Evolutionary conservation across 2,888 invertebrate species (phyloP).

Genomic region (Theodoxus fluviatilis): DNA sequence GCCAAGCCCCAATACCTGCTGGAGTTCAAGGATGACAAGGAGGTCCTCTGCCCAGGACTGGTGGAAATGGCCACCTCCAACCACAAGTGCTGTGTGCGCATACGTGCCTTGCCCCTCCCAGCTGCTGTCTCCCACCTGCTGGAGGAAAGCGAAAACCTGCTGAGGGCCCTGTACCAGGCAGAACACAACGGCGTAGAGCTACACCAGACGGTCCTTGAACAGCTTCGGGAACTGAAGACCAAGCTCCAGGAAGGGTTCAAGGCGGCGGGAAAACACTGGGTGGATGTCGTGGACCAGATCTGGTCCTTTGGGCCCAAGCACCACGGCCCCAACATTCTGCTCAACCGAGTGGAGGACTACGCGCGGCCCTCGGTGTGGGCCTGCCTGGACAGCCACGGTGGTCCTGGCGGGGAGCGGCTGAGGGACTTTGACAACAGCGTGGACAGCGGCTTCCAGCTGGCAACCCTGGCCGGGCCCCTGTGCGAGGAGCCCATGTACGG

Average conservation of each 20-base stretch:
- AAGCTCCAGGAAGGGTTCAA: constrained; percentile 73
- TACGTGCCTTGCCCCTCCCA: constrained; percentile 82
- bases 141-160: constrained; percentile 75
- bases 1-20: constrained; percentile 31
- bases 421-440: constrained; percentile 71
- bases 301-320: constrained; percentile 93
- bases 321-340: constrained; percentile 86
- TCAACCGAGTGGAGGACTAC: constrained; percentile 81
- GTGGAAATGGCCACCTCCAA: constrained; percentile 74
- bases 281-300: constrained; percentile 68
- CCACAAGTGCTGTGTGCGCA: constrained; percentile 74
- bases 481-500: constrained; percentile 98
- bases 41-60: constrained; percentile 47
- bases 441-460: constrained; percentile 70
- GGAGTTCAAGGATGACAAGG: constrained; percentile 43
- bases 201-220: constrained; percentile 42
- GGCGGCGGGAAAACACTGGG: constrained; percentile 70
- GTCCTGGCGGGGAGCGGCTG: constrained; percentile 26
- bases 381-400: constrained; percentile 33
- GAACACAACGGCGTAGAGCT: constrained; percentile 30
- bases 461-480: constrained; percentile 86
- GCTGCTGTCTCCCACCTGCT: constrained; percentile 75
- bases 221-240: constrained; percentile 66
- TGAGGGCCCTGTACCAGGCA: constrained; percentile 75
- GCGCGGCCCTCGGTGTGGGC: constrained; percentile 68